Evolutionary conservation across 2,797 vertebrate genomes (phyloP).

Genomic region (Chaetophractus vellerosus): DNA sequence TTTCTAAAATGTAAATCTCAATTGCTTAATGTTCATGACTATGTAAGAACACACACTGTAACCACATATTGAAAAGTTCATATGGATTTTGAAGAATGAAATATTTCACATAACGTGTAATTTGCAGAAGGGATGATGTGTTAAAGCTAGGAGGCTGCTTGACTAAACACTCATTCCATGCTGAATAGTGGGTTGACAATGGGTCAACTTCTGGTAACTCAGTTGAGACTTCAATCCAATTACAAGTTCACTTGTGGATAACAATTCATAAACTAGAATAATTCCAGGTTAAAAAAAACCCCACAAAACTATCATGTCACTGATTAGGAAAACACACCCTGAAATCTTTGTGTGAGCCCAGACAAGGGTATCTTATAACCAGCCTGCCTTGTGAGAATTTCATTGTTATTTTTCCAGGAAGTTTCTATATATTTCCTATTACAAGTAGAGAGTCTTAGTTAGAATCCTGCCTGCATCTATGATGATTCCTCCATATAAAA

Average conservation of each 20-base stretch:
- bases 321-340: conserved; percentile 36
- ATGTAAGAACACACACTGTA: conserved; percentile 11
- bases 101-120: conserved; percentile 55
- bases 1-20: conserved; percentile 71
- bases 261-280: conserved; percentile 57
- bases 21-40: conserved; percentile 31
- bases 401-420: conserved; percentile 31
- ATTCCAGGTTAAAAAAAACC: conserved; percentile 40
- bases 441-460: conserved; percentile 1
- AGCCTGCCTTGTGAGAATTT: background rate
- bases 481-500: conserved; percentile 32
- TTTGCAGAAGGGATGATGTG: conserved; percentile 48
- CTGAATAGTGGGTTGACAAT: conserved; percentile 33
- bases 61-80: conserved; percentile 52
- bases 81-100: conserved; percentile 67
- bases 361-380: background rate
- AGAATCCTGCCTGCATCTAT: background rate
- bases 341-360: conserved; percentile 29
- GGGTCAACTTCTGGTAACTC: conserved; percentile 59
- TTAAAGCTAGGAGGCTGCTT: conserved; percentile 58
- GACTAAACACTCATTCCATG: conserved; percentile 59
- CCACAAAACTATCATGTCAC: background rate
- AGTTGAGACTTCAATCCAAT: conserved; percentile 43
- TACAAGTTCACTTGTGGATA: conserved; percentile 30
- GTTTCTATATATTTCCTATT: conserved; percentile 7